These are phyloP conservation scores for Uria lomvia DNA, from an alignment of 2,113 vertebrate genomes.

Conservation along the genomic window DNA sequence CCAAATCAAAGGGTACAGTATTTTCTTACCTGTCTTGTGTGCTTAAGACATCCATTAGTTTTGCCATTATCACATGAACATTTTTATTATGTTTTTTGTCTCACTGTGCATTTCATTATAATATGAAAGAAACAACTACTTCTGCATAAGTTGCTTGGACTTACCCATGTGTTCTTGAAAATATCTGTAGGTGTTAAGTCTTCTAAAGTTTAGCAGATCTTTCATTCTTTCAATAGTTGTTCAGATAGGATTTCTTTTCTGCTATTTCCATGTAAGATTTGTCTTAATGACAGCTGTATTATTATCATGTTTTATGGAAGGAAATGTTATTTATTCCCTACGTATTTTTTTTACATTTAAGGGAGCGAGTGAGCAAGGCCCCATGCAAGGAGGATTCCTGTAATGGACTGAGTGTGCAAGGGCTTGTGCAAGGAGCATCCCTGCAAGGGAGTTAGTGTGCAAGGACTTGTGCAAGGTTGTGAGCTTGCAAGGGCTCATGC, in stretches of 20 bases:
- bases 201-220: neutral
- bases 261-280: neutral
- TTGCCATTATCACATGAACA: neutral
- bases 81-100: neutral
- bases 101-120: neutral
- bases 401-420: neutral
- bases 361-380: neutral
- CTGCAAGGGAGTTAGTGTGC: neutral
- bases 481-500: neutral
- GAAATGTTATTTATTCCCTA: neutral
- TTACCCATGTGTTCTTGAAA: neutral
- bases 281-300: neutral
- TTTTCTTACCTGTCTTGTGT: neutral
- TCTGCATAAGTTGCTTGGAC: neutral
- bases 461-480: neutral
- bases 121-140: neutral
- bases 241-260: neutral
- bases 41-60: neutral
- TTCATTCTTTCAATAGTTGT: neutral
- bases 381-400: neutral
- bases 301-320: neutral
- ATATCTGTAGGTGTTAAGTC: neutral
- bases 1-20: neutral
- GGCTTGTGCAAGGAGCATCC: neutral
- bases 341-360: neutral